Percentiles rank a stretch among this genome's conserved stretches.
Conservation (phyloP, 2,888 invertebrate species). For the Phyllotreta cruciferae region DNA sequence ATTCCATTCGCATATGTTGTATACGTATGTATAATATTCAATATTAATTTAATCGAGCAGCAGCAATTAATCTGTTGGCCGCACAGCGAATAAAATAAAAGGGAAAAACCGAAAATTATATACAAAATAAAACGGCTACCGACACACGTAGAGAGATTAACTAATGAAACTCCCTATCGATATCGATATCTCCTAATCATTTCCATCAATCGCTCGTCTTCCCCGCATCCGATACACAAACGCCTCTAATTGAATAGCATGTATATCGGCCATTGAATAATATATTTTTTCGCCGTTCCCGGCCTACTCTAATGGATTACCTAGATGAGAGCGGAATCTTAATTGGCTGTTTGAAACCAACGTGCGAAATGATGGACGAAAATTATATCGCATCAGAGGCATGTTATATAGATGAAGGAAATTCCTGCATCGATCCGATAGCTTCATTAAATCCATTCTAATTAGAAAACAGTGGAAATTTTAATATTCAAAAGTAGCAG, state of each 20-base stretch:
- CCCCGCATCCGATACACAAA: constrained; percentile 10
- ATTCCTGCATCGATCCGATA: too few species aligned
- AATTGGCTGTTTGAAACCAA: constrained; percentile 11
- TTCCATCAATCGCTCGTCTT: constrained; percentile 10
- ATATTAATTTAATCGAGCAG: too few species aligned
- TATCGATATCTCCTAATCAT: constrained; percentile 15
- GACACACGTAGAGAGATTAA: not conserved
- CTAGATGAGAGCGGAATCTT: constrained; percentile 14
- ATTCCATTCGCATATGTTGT: too few species aligned
- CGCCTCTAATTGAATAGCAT: constrained; percentile 13
- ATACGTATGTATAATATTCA: too few species aligned
- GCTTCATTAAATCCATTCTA: too few species aligned
- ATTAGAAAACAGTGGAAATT: too few species aligned
- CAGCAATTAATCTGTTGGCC: too few species aligned
- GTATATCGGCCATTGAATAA: constrained; percentile 13
- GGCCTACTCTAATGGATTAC: constrained; percentile 9
- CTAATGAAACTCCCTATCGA: constrained; percentile 6
- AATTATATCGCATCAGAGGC: not conserved
- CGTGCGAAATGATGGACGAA: constrained; percentile 7
- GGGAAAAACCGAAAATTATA: too few species aligned
- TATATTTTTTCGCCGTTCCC: not conserved
- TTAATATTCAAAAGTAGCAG: too few species aligned
- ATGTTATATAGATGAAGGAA: not conserved
- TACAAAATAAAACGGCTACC: too few species aligned
- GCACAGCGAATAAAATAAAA: constrained; percentile 1